These are phyloP conservation scores for Drosophila tanythrix DNA, from an alignment of 2,888 invertebrate genomes.

Conservation along the genomic window DNA sequence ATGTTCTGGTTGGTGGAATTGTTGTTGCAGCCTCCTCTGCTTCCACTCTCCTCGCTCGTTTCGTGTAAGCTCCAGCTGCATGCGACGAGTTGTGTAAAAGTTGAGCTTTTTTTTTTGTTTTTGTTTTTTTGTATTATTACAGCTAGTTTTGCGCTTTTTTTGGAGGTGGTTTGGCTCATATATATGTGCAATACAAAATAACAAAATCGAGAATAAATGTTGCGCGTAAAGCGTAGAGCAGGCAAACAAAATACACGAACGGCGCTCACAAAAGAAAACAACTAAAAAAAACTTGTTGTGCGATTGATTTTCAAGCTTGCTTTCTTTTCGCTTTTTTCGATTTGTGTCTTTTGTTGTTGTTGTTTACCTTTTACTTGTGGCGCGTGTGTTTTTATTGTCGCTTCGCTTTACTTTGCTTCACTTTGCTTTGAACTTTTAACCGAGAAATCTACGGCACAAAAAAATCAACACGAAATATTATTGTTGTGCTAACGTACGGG, in stretches of 20 bases:
- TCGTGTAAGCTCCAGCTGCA: constrained; percentile 45
- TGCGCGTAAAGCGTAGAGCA: constrained; percentile 58
- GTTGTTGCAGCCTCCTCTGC: constrained; percentile 39
- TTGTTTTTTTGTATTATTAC: constrained; percentile 40
- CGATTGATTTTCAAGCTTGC: constrained; percentile 57
- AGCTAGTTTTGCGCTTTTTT: constrained; percentile 73
- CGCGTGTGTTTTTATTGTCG: constrained; percentile 52
- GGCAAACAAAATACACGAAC: constrained; percentile 61
- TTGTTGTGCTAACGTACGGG: constrained; percentile 54
- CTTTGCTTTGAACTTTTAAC: constrained; percentile 71
- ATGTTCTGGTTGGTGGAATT: constrained; percentile 13
- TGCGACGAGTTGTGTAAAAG: constrained; percentile 67
- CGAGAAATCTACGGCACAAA: constrained; percentile 57
- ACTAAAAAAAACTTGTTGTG: constrained; percentile 68
- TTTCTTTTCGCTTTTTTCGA: constrained; percentile 46
- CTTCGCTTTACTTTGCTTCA: constrained; percentile 54
- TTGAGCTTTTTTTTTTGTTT: constrained; percentile 61
- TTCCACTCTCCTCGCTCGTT: not conserved
- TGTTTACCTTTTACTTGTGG: constrained; percentile 43
- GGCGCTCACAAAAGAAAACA: constrained; percentile 57
- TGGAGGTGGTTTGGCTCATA: constrained; percentile 63
- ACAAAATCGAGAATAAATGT: constrained; percentile 60
- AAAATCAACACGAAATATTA: constrained; percentile 20
- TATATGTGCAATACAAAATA: constrained; percentile 69
- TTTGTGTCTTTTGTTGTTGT: constrained; percentile 39